Evolutionary conservation across 92 coral and sea anemone species (phyloP), one percentile per base, ranked within the genome.

Genomic region (Muricea muricata): DNA sequence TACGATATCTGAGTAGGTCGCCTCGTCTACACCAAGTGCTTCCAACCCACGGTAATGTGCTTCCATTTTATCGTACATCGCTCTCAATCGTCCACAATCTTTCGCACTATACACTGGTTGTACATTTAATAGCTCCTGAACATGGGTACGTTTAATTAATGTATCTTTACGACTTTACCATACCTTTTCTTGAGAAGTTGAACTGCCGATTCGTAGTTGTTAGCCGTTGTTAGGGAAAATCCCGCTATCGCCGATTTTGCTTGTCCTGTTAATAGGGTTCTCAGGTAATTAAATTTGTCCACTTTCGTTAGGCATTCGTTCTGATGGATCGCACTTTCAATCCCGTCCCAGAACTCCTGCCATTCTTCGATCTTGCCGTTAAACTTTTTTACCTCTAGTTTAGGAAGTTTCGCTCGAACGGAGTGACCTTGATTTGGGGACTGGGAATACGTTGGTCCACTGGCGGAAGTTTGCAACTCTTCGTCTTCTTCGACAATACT

Each of bases 261-360:
- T 0, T 70, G 88, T 33, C 30, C 88, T 29, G 73, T 40, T 21
- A 71, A 23, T 25, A 63, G 57, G 29, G 76, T 60, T 50, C 86
- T 34, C 1, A 87, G 58, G 47, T n/a, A n/a, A n/a, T n/a, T n/a
- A n/a, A n/a, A n/a, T n/a, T n/a, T n/a, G n/a, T n/a, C n/a, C n/a
- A n/a, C n/a, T n/a, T n/a, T n/a, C n/a, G n/a, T n/a, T n/a, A n/a
- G n/a, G n/a, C n/a, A n/a, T n/a, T n/a, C n/a, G 67, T 87, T 87
- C 26, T n/a, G 21, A 73, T 83, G 88, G 60, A 83, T 88, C 26
- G 88, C 58, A 32, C 88, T 88, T 35, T 82, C 91, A 66, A 87
- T 82, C 10, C 37, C 60, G 84, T 87, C 91, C 91, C 87, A 87
- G 80, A 87, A 87, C 87, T 82, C 84, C 46, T 82, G 87, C 91